Conservation (phyloP, 2,797 vertebrate species). For the Cirrhinus molitorella region DNA sequence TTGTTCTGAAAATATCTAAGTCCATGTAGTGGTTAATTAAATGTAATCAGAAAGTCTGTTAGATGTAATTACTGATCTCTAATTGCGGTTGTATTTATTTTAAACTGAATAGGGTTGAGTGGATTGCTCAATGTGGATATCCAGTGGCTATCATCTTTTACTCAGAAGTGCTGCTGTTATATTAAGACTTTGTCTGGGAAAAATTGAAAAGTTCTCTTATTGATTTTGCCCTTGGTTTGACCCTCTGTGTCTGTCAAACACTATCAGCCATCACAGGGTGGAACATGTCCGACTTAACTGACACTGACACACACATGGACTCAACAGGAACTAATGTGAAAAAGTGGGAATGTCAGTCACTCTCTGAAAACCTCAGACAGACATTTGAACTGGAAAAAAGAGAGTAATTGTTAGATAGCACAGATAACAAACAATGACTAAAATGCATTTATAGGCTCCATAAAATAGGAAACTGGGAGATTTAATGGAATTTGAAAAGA, state of each 20-base stretch:
- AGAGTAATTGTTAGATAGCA: not conserved
- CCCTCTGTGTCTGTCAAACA: constrained; percentile 49
- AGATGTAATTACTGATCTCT: constrained; percentile 7
- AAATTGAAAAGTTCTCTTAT: constrained; percentile 16
- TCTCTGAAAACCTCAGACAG: not conserved
- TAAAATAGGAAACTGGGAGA: not conserved
- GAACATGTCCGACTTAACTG: constrained; percentile 37
- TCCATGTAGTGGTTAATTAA: not conserved
- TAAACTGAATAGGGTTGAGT: not conserved
- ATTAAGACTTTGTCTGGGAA: constrained; percentile 22
- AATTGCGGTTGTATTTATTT: not conserved
- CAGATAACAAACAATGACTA: not conserved
- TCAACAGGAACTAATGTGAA: constrained; percentile 33
- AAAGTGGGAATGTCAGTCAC: constrained; percentile 47
- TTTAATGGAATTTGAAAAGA: not conserved
- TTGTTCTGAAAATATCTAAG: constrained; percentile 17
- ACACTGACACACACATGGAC: constrained; percentile 39
- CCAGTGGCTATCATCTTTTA: constrained; percentile 14
- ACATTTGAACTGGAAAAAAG: constrained; percentile 24
- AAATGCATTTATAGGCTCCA: not conserved
- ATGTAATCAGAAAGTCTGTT: constrained; percentile 7
- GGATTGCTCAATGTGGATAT: not conserved
- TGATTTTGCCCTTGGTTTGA: constrained; percentile 51
- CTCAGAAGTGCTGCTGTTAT: constrained; percentile 26
- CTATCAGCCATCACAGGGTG: constrained; percentile 21